Base-by-base conservation (phyloP, 64 coral and sea anemone species). In the Astreopora myriophthalma region DNA sequence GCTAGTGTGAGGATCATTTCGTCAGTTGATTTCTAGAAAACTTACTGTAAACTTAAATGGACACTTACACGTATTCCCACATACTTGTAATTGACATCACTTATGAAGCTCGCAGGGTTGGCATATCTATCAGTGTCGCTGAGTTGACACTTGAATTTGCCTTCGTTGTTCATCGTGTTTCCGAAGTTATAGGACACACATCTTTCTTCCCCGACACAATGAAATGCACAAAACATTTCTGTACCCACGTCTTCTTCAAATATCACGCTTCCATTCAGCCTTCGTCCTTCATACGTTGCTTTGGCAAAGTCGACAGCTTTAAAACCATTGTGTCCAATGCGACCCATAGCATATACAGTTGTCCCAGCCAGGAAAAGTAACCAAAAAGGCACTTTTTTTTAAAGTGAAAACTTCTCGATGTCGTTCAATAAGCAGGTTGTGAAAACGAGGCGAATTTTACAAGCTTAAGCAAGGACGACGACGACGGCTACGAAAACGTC, bases 121-220 rank as follows among this genome's bases (percentile, higher is more conserved):
- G 14, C n/a, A 76, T 46, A 49, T 48, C 74, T 20, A 48, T 76
- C 74, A 3, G 73, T 44, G 13, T 76, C 39, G 38, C 73, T 48
- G 3, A 76, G 23, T 23, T 76, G 38, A 48, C 73, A 76, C 11
- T 44, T n/a, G 20, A 29, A 76, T 14, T 20, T 48, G 5, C 38
- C 73, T 24, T 19, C 4, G 2, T 24, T 13, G 39, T 76, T 46
- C 39, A 16, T 38, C 3, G n/a, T 9, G 22, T 3, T 24, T 48
- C n/a, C 73, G 48, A 76, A 76, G 73, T 76, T 76, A 11, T 76
- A 76, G 0, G 73, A 76, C 23, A 10, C 36, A 28, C 73, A 76
- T 48, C 73, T 42, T 13, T 49, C 23, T 3, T 76, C 73, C 5
- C 27, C 23, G n/a, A 76, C 8, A 38, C 73, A 76, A 0, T 76